Evolutionary conservation across 2,888 invertebrate genomes (phyloP).

Genomic region (Altica lythri): DNA sequence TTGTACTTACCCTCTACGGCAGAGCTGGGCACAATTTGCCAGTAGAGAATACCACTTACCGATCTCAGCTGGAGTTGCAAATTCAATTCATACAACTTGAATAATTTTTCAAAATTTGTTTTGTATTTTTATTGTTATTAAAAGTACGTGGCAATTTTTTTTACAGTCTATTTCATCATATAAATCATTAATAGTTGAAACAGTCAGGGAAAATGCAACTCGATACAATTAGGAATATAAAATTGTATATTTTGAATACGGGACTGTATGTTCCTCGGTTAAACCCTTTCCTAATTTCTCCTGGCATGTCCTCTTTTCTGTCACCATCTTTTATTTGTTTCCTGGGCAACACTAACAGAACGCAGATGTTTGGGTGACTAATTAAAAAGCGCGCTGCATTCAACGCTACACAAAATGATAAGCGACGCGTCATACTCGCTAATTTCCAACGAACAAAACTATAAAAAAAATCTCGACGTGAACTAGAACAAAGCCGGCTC

Average conservation of each 20-base stretch:
- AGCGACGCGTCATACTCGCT: constrained; percentile 46
- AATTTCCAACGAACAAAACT: constrained; percentile 46
- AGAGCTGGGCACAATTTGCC: too few relatives aligned
- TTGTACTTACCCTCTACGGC: too few relatives aligned
- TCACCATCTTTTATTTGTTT: constrained; percentile 44
- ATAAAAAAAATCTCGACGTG: constrained; percentile 41
- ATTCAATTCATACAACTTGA: too few relatives aligned
- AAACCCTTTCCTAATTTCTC: constrained; percentile 13
- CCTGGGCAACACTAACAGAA: constrained; percentile 50
- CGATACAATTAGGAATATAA: too few relatives aligned
- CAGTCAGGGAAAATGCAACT: too few relatives aligned
- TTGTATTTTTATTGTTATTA: too few relatives aligned
- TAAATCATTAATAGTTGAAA: too few relatives aligned
- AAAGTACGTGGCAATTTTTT: too few relatives aligned
- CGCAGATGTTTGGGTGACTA: constrained; percentile 55
- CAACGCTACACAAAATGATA: constrained; percentile 46
- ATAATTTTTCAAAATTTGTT: too few relatives aligned
- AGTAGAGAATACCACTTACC: too few relatives aligned
- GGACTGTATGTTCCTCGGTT: constrained; percentile 14
- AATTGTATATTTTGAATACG: background rate
- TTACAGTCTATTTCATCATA: too few relatives aligned
- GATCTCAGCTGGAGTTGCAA: too few relatives aligned
- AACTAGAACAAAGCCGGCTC: constrained; percentile 49
- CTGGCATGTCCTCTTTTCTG: constrained; percentile 24
- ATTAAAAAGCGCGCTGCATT: constrained; percentile 53